Evolutionary conservation across 2,888 invertebrate species (phyloP).

Genomic region (Cactoblastis cactorum): DNA sequence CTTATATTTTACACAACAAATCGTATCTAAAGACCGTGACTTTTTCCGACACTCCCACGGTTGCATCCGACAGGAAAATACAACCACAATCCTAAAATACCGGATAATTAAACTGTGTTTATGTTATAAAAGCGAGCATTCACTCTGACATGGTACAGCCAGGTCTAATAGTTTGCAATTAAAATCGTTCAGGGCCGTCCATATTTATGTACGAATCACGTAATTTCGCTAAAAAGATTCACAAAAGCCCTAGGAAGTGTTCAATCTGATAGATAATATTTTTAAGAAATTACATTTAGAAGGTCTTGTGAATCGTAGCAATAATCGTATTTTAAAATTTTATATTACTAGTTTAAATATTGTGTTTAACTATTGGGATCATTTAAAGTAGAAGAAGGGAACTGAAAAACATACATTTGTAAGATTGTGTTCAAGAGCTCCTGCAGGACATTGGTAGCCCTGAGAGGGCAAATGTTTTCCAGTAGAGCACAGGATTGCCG

Average conservation of each 20-base stretch:
- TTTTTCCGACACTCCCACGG: constrained; percentile 14
- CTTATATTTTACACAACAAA: neutral
- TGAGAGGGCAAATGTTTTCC: constrained; percentile 21
- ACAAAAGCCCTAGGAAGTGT: neutral
- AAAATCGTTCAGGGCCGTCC: constrained; percentile 4
- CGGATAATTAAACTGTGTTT: constrained; percentile 15
- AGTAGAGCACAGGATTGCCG: constrained; percentile 36
- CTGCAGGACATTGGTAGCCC: neutral
- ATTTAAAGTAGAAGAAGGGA: too few relatives aligned
- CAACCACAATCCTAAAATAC: constrained; percentile 12
- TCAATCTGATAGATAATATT: neutral
- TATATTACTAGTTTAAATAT: too few relatives aligned
- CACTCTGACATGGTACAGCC: constrained; percentile 6
- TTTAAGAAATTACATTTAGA: neutral
- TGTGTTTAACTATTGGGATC: too few relatives aligned
- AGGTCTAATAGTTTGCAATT: constrained; percentile 14
- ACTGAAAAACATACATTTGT: too few relatives aligned
- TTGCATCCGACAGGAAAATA: constrained; percentile 5
- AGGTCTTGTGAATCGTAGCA: neutral
- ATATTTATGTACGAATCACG: neutral
- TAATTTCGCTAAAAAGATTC: neutral
- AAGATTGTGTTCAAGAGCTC: neutral
- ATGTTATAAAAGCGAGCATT: constrained; percentile 12
- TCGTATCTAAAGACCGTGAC: neutral
- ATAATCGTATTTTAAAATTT: too few relatives aligned